Evolutionary conservation across 2,888 invertebrate species (phyloP).

Genomic region (Noctua janthe): DNA sequence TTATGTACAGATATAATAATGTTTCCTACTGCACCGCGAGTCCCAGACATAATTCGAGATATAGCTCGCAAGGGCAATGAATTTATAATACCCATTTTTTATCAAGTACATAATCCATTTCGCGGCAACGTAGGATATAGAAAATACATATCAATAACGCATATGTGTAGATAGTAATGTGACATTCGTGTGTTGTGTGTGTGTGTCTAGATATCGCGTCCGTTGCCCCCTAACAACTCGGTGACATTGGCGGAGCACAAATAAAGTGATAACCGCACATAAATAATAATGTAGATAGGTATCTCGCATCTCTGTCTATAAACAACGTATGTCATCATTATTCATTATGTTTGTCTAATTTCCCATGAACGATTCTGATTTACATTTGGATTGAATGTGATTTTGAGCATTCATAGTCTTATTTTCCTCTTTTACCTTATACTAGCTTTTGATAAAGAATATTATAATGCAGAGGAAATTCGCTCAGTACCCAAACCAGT

Average conservation of each 20-base stretch:
- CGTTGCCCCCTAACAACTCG: slow-evolving; percentile 89
- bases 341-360: slow-evolving; percentile 58
- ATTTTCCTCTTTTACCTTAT: slow-evolving; percentile 20
- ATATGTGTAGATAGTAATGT: slow-evolving; percentile 72
- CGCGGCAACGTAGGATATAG: slow-evolving; percentile 74
- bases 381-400: slow-evolving; percentile 9
- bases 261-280: slow-evolving; percentile 86
- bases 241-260: slow-evolving; percentile 89
- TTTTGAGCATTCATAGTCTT: slow-evolving; percentile 9
- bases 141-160: slow-evolving; percentile 71
- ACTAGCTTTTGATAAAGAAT: slow-evolving; percentile 46
- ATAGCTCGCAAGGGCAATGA: slow-evolving; percentile 84
- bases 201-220: slow-evolving; percentile 85
- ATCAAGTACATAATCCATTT: slow-evolving; percentile 81
- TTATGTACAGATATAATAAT: slow-evolving; percentile 35
- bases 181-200: slow-evolving; percentile 75
- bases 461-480: slow-evolving; percentile 56
- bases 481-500: slow-evolving; percentile 59
- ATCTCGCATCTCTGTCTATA: slow-evolving; percentile 71
- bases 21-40: slow-evolving; percentile 45
- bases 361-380: slow-evolving; percentile 48
- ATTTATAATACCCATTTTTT: slow-evolving; percentile 83
- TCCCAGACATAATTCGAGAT: slow-evolving; percentile 72
- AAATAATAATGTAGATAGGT: slow-evolving; percentile 80
- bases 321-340: slow-evolving; percentile 71